phyloP scores from a whole-genome alignment of 92 coral and sea anemone species.

The Blastomussa wellsi region DNA sequence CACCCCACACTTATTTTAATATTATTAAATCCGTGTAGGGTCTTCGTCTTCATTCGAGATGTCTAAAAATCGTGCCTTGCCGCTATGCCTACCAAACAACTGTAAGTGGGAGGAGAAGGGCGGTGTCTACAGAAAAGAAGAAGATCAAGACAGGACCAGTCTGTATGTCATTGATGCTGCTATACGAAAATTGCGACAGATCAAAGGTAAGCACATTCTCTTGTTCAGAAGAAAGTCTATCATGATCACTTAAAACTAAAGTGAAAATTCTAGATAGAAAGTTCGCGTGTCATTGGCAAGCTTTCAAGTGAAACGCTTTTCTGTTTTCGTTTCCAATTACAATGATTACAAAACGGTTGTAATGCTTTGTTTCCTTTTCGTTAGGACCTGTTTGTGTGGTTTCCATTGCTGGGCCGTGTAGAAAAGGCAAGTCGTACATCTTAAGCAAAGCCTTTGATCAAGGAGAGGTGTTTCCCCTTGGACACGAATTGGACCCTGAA shows the following conservation, averaged over 20 bases:
- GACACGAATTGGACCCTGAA: slow-evolving; percentile 74
- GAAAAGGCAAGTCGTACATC: slow-evolving; percentile 29
- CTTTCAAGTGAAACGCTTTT: too few relatives aligned
- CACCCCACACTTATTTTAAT: too few relatives aligned
- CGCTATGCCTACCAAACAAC: slow-evolving; percentile 75
- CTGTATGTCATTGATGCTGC: slow-evolving; percentile 53
- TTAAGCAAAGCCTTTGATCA: slow-evolving; percentile 20
- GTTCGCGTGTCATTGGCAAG: too few relatives aligned
- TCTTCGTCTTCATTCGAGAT: not conserved
- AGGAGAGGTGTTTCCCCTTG: slow-evolving; percentile 55
- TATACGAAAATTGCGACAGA: slow-evolving; percentile 42
- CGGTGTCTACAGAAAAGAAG: slow-evolving; percentile 37
- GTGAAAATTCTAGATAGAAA: too few relatives aligned
- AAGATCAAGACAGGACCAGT: slow-evolving; percentile 37
- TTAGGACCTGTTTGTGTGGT: slow-evolving; percentile 31
- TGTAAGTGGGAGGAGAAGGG: slow-evolving; percentile 63
- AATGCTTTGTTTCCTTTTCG: too few relatives aligned
- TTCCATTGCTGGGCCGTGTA: slow-evolving; percentile 28
- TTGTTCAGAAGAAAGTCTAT: too few relatives aligned
- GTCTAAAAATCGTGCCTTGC: slow-evolving; percentile 45
- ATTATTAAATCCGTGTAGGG: too few relatives aligned
- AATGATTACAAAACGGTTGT: too few relatives aligned
- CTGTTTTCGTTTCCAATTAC: too few relatives aligned
- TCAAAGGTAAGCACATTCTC: slow-evolving; percentile 30
- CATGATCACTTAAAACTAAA: too few relatives aligned